Evolutionary conservation across 2,113 vertebrate genomes (phyloP), one percentile per base, ranked within the genome.

Genomic region (Nesogale talazaci): DNA sequence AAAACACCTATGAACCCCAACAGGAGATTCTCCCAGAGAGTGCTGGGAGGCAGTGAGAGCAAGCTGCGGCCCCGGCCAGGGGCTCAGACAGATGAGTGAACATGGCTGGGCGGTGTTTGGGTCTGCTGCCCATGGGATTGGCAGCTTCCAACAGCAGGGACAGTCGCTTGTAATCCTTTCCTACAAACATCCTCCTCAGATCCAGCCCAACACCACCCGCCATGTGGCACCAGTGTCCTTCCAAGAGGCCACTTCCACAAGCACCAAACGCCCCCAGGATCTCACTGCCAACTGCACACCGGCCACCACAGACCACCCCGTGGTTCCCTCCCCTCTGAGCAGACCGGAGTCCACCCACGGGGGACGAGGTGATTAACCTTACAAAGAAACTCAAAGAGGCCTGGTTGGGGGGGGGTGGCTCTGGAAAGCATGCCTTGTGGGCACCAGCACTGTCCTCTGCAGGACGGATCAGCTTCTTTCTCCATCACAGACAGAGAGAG

Each of bases 271-370:
- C 70, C 40, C 72, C 36, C 1, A 72, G 75, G 46, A 29, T 29
- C 3, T 6, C 75, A 17, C 4, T 70, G 75, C 29, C 57, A 11
- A 31, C 36, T 3, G 14, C 19, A 10, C 77, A 83, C 0, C 12
- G 0, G 2, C 31, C 27, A 22, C 19, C 16, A 25, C 22, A 56
- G 2, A 5, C 27, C 82, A 40, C 25, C 16, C 29, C 36, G 16
- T 20, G 1, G 31, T 2, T 10, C 17, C 6, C 22, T 29, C 36
- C 6, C 15, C 75, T 27, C 15, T 31, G 85, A 46, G 34, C 1
- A 23, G 2, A 59, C 27, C 0, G 8, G 65, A 25, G 17, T 40
- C 42, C 22, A 46, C 6, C 1, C 0, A 46, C 36, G n/a, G 1
- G 42, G 14, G 27, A 1, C 69, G 79, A n/a, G 65, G 52, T 61